A percentile compares a stretch with the other conserved stretches of the same genome.
These are phyloP conservation scores for Mandrillus leucophaeus DNA, from an alignment of 2,113 vertebrate genomes.

Conservation along the genomic window DNA sequence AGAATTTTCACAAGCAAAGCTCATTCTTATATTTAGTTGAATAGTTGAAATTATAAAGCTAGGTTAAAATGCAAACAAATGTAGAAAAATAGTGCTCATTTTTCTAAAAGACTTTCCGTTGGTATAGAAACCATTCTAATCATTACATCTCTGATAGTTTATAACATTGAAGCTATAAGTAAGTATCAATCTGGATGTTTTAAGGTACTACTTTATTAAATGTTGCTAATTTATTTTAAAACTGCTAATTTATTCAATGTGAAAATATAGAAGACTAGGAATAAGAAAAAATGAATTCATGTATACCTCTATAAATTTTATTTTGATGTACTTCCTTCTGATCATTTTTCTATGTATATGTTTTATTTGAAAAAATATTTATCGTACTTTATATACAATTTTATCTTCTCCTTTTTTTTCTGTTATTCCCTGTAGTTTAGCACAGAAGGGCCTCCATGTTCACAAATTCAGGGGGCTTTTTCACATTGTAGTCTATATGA, in stretches of 20 bases:
- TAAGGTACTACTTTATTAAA: constrained; percentile 10
- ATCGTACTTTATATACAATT: background rate
- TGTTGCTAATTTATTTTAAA: constrained; percentile 7
- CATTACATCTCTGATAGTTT: background rate
- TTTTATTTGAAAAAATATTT: constrained; percentile 1
- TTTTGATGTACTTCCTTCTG: background rate
- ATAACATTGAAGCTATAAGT: background rate
- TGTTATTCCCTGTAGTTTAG: background rate
- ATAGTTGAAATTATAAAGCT: background rate
- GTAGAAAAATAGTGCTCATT: background rate
- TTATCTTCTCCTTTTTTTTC: background rate
- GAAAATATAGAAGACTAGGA: constrained; percentile 36
- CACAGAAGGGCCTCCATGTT: background rate
- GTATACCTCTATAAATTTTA: constrained; percentile 6
- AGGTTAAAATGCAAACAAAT: background rate
- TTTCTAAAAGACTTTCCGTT: background rate
- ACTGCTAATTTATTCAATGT: background rate
- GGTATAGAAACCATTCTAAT: background rate
- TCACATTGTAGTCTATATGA: background rate
- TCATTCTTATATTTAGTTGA: background rate
- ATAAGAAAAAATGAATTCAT: background rate
- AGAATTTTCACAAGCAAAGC: background rate
- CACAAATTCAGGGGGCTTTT: background rate
- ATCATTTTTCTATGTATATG: background rate
- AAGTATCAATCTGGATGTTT: background rate